Evolutionary conservation across 2,113 vertebrate genomes (phyloP).

Genomic region (Notarius lentiginosus): DNA sequence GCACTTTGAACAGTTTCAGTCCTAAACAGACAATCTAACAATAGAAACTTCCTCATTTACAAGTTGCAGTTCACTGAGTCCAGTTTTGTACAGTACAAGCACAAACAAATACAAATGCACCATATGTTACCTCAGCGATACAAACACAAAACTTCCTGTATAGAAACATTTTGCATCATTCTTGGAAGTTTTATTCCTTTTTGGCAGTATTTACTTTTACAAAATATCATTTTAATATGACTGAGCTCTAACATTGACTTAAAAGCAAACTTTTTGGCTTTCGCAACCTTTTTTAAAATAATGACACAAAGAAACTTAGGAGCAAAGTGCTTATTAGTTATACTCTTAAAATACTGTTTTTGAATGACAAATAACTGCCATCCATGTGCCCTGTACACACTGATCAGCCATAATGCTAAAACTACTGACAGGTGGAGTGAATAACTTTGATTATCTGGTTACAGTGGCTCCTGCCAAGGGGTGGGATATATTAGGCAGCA

Average conservation of each 20-base stretch:
- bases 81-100: constrained; percentile 3
- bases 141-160: background rate
- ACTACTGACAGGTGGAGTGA: too few relatives aligned
- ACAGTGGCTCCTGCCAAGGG: too few relatives aligned
- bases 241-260: too few relatives aligned
- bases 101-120: constrained; percentile 8
- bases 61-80: constrained; percentile 21
- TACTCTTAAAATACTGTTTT: background rate
- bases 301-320: background rate
- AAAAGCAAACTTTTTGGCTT: background rate
- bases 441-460: too few relatives aligned
- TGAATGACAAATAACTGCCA: background rate
- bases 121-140: constrained; percentile 6
- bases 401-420: too few relatives aligned
- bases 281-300: too few relatives aligned
- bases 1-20: background rate
- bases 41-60: constrained; percentile 23
- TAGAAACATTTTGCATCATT: background rate
- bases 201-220: background rate
- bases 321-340: background rate
- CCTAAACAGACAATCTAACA: background rate
- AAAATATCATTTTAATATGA: background rate
- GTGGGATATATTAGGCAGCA: too few relatives aligned
- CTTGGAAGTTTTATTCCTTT: background rate
- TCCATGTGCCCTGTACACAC: too few relatives aligned